Base-by-base conservation (phyloP, 2,888 invertebrate species). In the Lathronympha strigana region DNA sequence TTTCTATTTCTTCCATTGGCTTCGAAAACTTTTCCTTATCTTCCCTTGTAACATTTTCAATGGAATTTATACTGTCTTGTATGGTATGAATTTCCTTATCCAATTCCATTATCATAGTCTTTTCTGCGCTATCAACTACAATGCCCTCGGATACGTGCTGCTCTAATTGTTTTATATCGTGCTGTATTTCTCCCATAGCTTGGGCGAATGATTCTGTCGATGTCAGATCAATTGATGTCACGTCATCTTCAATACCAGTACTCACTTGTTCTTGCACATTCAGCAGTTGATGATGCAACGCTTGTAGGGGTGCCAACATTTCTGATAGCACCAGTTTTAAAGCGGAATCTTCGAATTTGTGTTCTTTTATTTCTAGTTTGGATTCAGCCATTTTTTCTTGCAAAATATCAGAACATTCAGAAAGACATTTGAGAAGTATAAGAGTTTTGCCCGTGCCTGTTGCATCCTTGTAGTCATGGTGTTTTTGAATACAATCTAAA, bases 191-290 rank as follows among this genome's bases (percentile, higher is more conserved):
- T 19, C 81, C 76, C 71, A 89, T 78, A 17, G 82, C 84, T 69
- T 87, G 80, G 13, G 88, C 79, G 43, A 86, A 79, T 3, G 86
- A 85, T 73, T 90, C 88, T 13, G 87, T 84, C 28, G 83, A 80
- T 8, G 80, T 77, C 62, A 86, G 70, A 63, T 87, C 84, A 4
- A 84, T 70, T 0, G 87, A 84, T 64, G 84, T 71, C 0, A 80
- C 76, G 40, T 84, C 82, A 66, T 84, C 84, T 19, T 86, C 82
- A 5, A 76, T 70, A 3, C 83, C 82, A 38, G 76, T 75, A 33
- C 80, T 69, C 15, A 87, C 73, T 72, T 89, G 86, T 61, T 89
- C 84, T 71, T 87, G 86, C 8, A 88, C 76, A 58, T 74, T 74
- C 4, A 76, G 72, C 31, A 92, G 69, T 63, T 89, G 84, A 63